Base-by-base conservation (phyloP, 2,888 invertebrate species). In the Drosophila algonquin region DNA sequence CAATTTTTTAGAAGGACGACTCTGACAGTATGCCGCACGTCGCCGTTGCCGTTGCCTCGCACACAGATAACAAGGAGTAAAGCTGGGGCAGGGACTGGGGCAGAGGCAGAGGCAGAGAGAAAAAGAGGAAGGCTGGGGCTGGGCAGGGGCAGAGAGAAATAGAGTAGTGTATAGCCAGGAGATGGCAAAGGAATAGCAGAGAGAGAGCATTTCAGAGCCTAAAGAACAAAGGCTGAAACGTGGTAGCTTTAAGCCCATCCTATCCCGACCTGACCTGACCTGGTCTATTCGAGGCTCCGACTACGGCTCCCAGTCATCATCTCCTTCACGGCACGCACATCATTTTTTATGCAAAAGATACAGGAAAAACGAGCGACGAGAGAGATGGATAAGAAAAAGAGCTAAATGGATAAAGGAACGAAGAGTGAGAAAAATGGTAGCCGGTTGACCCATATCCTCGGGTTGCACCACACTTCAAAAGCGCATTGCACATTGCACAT, bases 21-120 rank as follows among this genome's bases (percentile, higher is more conserved):
- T 63, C 63, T 75, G 67, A 85, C 83, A 82, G 77, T 85, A 87
- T 83, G 86, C 56, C 75, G 44, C 74, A 80, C 67, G 63, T 62
- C 64, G 30, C 57, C 60, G 63, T 62, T 62, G 30, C 30, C 30
- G 0, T 5, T 24, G 45, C 57, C 60, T 35, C 21, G 35, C 45
- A 65, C 46, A 65, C 46, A 64, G 51, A 72, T 58, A 58, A 53
- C 30, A 50, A 58, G 58, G 10, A 50, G 16, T 14, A 58, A 7
- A 48, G 24, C n/a, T 18, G 10, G 6, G 35, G 14, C 4, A 5
- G 35, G 1, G 18, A 18, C 18, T 18, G 21, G 3, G 3, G 21
- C 18, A 18, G 21, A 3, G 21, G 21, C 21, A 21, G 3, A 21
- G 21, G 21, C 21, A 21, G 21, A 21, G 21, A 21, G 21, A 1